These are phyloP conservation scores for Dermochelys coriacea DNA, from an alignment of 2,797 vertebrate genomes.

Conservation along the genomic window DNA sequence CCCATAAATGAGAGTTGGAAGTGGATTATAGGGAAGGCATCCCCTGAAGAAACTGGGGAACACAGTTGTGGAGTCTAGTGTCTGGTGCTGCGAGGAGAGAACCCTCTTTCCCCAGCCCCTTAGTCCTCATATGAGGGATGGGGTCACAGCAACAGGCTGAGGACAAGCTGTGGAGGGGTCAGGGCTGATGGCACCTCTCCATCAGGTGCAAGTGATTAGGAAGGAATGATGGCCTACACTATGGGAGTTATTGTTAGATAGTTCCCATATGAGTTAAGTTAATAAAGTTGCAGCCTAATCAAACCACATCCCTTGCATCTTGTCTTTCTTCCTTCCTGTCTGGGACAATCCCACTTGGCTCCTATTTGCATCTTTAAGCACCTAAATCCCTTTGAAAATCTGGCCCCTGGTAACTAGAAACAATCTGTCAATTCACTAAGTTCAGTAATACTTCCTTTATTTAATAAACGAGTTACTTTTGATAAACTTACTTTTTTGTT, in stretches of 20 bases:
- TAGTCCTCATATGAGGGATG: background rate
- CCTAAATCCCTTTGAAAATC: background rate
- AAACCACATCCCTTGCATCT: background rate
- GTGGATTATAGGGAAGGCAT: background rate
- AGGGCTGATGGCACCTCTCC: too few species aligned
- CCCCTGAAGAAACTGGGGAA: background rate
- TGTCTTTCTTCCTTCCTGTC: background rate
- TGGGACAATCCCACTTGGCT: background rate
- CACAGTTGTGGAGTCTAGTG: background rate
- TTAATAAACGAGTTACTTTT: background rate
- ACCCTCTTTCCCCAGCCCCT: background rate
- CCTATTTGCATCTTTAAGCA: background rate
- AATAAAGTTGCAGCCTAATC: background rate
- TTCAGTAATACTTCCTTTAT: background rate
- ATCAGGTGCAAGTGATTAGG: background rate
- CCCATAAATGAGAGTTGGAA: background rate
- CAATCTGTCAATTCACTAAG: background rate
- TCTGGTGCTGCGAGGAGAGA: background rate
- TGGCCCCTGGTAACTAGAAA: background rate
- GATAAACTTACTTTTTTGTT: background rate
- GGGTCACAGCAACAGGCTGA: background rate
- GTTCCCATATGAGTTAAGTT: background rate
- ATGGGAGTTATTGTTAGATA: background rate
- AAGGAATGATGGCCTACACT: background rate
- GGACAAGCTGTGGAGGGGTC: background rate